phyloP scores from a whole-genome alignment of 2,888 invertebrate genomes.

The Serrognathus titanus region DNA sequence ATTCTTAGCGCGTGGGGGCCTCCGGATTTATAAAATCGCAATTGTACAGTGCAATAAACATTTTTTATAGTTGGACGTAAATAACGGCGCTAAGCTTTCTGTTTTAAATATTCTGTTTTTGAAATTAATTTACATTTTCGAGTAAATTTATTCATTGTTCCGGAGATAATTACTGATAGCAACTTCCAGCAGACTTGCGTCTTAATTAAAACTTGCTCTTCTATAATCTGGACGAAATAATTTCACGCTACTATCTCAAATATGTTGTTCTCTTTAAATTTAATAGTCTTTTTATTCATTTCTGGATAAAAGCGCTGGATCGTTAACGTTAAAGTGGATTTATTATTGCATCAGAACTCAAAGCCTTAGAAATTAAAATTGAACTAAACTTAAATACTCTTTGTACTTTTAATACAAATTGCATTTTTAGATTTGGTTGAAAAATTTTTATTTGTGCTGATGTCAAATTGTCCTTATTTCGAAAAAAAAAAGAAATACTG shows the following conservation, averaged over 20 bases:
- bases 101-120: too few relatives aligned
- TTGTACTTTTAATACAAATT: too few relatives aligned
- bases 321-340: too few relatives aligned
- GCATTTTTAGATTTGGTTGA: too few relatives aligned
- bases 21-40: not conserved
- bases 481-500: too few relatives aligned
- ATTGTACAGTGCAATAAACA: not conserved
- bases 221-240: slow-evolving; percentile 12
- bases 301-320: too few relatives aligned
- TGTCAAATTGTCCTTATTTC: too few relatives aligned
- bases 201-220: slow-evolving; percentile 12
- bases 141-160: slow-evolving; percentile 15
- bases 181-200: slow-evolving; percentile 9
- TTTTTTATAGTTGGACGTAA: not conserved
- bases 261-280: slow-evolving; percentile 15
- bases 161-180: slow-evolving; percentile 12
- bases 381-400: too few relatives aligned
- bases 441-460: too few relatives aligned
- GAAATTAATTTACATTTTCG: not conserved
- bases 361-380: too few relatives aligned
- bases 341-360: too few relatives aligned
- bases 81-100: not conserved
- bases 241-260: slow-evolving; percentile 4
- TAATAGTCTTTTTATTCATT: slow-evolving; percentile 11
- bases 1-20: not conserved